Percentiles rank a stretch among this genome's conserved stretches.
Conservation (phyloP, 2,113 vertebrate genomes). For the Alaudala cheleensis region DNA sequence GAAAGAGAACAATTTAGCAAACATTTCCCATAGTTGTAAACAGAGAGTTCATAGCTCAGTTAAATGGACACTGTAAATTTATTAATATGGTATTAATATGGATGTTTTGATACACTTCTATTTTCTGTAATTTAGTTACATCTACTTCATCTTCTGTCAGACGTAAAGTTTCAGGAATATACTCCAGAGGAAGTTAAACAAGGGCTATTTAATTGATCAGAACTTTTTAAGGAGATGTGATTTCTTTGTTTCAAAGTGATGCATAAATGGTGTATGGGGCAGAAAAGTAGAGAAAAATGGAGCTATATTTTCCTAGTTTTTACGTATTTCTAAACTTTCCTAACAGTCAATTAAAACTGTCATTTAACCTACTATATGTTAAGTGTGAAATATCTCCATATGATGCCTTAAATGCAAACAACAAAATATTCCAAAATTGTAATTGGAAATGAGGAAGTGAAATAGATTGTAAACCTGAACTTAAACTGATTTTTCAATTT, state of each 20-base stretch:
- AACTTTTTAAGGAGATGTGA: not conserved
- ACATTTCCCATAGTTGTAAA: not conserved
- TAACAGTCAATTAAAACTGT: not conserved
- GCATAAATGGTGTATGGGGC: not conserved
- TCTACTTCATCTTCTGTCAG: not conserved
- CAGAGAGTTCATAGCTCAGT: not conserved
- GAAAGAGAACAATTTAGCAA: not conserved
- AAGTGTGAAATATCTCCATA: slow-evolving; percentile 19
- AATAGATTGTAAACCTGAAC: slow-evolving; percentile 42
- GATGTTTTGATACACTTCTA: not conserved
- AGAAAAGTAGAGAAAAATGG: not conserved
- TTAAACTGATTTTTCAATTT: slow-evolving; percentile 32
- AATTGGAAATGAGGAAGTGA: slow-evolving; percentile 26
- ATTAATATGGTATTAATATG: not conserved
- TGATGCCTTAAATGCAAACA: not conserved
- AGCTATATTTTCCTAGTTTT: not conserved
- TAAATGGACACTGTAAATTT: not conserved
- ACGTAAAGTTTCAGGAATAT: not conserved
- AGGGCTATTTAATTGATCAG: not conserved
- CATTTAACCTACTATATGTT: not conserved
- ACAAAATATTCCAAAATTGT: slow-evolving; percentile 37
- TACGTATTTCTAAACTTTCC: not conserved
- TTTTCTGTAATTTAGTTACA: not conserved
- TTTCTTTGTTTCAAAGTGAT: not conserved
- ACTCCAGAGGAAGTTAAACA: not conserved